Conservation (phyloP, 2,797 vertebrate genomes). For the Danio choprae region DNA sequence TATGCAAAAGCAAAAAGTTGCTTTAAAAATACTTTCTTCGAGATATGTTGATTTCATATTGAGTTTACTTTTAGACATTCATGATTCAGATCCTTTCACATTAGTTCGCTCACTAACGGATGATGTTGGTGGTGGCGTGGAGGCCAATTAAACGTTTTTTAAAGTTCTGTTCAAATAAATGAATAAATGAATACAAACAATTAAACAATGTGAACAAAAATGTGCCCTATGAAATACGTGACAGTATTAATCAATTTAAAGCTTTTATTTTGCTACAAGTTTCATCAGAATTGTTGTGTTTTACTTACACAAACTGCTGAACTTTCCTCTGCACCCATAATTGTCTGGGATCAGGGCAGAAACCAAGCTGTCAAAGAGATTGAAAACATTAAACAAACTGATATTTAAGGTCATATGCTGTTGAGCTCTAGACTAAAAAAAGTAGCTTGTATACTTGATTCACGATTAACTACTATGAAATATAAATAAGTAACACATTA, state of each 20-base stretch:
- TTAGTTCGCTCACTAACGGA: background rate
- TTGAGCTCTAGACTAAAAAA: too few relatives aligned
- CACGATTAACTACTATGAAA: too few relatives aligned
- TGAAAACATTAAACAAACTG: background rate
- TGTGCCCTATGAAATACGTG: background rate
- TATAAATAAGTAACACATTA: too few relatives aligned
- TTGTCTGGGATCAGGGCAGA: slow-evolving; percentile 46
- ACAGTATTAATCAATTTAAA: background rate
- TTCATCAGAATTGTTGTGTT: background rate
- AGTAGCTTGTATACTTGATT: too few relatives aligned
- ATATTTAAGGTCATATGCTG: background rate
- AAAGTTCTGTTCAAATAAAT: background rate
- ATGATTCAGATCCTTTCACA: background rate
- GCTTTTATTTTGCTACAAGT: background rate
- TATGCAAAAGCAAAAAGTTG: background rate
- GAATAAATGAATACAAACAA: background rate
- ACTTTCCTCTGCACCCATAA: slow-evolving; percentile 51
- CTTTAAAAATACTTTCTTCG: background rate
- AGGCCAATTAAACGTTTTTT: background rate
- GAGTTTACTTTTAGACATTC: background rate
- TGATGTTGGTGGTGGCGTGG: background rate
- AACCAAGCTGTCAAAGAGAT: slow-evolving; percentile 44
- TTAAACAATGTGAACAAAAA: background rate
- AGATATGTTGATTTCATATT: background rate
- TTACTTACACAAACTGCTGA: slow-evolving; percentile 43